These are phyloP conservation scores for Lymantria dispar DNA, from an alignment of 2,888 invertebrate species.

Conservation along the genomic window DNA sequence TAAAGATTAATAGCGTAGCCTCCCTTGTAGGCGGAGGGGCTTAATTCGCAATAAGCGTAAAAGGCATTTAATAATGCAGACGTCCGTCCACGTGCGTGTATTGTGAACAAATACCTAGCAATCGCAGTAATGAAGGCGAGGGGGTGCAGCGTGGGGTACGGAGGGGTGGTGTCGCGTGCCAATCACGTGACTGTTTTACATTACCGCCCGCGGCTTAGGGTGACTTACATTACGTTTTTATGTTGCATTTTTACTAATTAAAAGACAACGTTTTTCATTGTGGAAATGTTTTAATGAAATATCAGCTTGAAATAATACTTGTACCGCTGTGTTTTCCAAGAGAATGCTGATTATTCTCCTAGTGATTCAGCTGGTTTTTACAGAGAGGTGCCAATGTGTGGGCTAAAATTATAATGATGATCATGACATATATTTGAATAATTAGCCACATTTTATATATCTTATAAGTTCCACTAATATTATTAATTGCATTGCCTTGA, in stretches of 20 bases:
- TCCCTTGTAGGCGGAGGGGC: slow-evolving; percentile 51
- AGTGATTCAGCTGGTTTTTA: too few species aligned
- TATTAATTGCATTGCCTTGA: too few species aligned
- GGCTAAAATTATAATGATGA: too few species aligned
- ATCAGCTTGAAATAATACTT: too few species aligned
- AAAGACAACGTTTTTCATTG: slow-evolving; percentile 36
- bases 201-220: slow-evolving; percentile 54
- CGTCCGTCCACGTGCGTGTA: slow-evolving; percentile 70
- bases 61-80: slow-evolving; percentile 83
- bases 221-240: slow-evolving; percentile 58
- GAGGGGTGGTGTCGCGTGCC: slow-evolving; percentile 57
- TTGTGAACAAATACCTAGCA: slow-evolving; percentile 74
- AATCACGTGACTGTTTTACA: slow-evolving; percentile 74
- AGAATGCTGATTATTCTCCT: too few species aligned
- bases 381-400: too few species aligned
- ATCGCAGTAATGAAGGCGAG: slow-evolving; percentile 72
- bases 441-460: too few species aligned
- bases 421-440: too few species aligned
- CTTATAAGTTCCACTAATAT: too few species aligned
- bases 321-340: too few species aligned
- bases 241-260: slow-evolving; percentile 46
- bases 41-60: slow-evolving; percentile 79
- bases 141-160: slow-evolving; percentile 36
- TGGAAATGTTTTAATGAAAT: not conserved
- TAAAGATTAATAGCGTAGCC: slow-evolving; percentile 63